Evolutionary conservation across 2,113 vertebrate genomes (phyloP).

Genomic region (Sterna hirundo): DNA sequence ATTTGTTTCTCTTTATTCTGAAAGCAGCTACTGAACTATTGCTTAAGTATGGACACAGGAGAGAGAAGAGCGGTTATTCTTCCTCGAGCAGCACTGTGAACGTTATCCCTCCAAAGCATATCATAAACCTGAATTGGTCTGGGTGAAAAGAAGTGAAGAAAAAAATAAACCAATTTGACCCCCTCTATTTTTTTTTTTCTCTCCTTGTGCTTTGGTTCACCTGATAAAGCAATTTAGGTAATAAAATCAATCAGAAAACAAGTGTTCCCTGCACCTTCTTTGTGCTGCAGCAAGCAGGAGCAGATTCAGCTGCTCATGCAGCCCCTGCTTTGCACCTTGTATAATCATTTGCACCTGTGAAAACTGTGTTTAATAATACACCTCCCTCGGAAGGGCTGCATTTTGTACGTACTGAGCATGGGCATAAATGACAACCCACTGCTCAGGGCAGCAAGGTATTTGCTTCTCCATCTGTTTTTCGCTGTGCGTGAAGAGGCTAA

Average conservation of each 20-base stretch:
- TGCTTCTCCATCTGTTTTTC: background rate
- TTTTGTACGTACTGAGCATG: background rate
- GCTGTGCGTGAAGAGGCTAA: background rate
- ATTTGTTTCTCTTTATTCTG: background rate
- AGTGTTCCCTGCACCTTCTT: background rate
- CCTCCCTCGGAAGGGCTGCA: background rate
- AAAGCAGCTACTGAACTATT: background rate
- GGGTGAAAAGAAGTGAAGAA: background rate
- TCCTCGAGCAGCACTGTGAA: background rate
- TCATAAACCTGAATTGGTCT: background rate
- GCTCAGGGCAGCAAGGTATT: background rate
- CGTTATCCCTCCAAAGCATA: background rate
- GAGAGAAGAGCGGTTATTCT: background rate
- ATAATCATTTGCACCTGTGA: background rate
- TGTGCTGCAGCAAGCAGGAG: background rate
- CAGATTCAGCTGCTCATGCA: background rate
- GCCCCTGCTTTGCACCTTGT: background rate
- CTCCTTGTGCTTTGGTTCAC: background rate
- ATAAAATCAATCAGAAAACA: constrained; percentile 12
- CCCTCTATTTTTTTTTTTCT: background rate
- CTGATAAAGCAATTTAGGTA: background rate
- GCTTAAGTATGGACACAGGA: background rate
- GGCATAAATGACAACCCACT: background rate
- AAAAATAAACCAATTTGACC: background rate
- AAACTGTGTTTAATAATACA: background rate